These are phyloP conservation scores for Slavum lentiscoides DNA, from an alignment of 2,888 invertebrate species.

Conservation along the genomic window DNA sequence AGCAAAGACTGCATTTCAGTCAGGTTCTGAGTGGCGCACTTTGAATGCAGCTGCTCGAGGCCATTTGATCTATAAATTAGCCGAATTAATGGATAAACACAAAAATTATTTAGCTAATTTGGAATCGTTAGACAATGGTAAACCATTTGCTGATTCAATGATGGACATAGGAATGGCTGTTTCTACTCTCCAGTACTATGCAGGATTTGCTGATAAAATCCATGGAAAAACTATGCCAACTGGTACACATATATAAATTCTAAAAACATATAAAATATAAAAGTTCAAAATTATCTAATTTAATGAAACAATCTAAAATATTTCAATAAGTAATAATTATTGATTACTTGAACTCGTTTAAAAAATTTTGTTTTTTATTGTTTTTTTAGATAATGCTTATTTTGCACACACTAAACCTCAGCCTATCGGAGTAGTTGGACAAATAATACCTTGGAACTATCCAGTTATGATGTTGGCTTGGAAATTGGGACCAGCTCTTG, in stretches of 20 bases:
- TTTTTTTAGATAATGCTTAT: constrained; percentile 62
- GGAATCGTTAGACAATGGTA: constrained; percentile 94
- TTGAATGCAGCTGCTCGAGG: constrained; percentile 66
- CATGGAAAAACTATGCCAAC: constrained; percentile 66
- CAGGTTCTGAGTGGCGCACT: constrained; percentile 64
- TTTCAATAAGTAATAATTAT: too few species aligned
- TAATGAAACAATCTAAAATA: too few species aligned
- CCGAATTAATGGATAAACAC: constrained; percentile 38
- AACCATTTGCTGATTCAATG: constrained; percentile 74
- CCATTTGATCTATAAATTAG: constrained; percentile 66
- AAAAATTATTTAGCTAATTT: constrained; percentile 64
- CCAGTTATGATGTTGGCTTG: constrained; percentile 67
- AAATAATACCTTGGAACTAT: constrained; percentile 66
- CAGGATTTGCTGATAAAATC: constrained; percentile 93
- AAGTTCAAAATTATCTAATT: too few species aligned
- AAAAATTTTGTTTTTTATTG: not conserved
- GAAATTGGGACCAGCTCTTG: constrained; percentile 68
- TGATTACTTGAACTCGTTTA: not conserved
- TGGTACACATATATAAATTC: constrained; percentile 53
- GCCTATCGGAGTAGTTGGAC: constrained; percentile 69
- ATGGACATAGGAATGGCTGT: constrained; percentile 70
- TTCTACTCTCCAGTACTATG: constrained; percentile 78
- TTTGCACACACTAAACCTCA: constrained; percentile 66
- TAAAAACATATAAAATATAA: not conserved
- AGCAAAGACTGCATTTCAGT: constrained; percentile 63